Evolutionary conservation across 1,140 invertebrate genomes (phyloP).

Genomic region (Trichonephila clavipes): DNA sequence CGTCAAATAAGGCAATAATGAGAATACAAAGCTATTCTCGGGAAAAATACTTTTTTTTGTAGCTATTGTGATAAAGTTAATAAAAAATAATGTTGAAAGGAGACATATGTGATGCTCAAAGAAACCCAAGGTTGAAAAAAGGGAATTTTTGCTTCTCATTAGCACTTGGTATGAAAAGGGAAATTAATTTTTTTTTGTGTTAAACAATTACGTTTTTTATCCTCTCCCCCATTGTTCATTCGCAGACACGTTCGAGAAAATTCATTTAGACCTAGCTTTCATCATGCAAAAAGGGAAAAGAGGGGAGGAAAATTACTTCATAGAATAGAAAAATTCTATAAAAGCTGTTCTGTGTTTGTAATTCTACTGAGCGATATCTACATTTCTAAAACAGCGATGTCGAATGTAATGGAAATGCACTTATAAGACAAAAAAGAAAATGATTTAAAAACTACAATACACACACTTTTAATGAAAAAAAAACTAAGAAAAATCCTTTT

Average conservation of each 20-base stretch:
- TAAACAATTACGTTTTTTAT: constrained; percentile 7
- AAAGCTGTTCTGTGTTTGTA: background rate
- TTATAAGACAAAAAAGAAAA: background rate
- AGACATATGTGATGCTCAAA: background rate
- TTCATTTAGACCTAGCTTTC: background rate
- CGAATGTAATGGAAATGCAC: background rate
- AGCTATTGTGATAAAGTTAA: background rate
- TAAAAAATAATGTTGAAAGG: background rate
- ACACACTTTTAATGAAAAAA: too few species aligned
- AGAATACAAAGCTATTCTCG: background rate
- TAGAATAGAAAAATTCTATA: background rate
- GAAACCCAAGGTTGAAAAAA: background rate
- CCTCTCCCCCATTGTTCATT: background rate
- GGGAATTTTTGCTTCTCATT: background rate
- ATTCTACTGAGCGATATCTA: background rate
- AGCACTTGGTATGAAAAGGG: constrained; percentile 4
- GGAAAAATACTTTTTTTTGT: background rate
- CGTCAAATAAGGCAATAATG: constrained; percentile 9
- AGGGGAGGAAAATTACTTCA: background rate
- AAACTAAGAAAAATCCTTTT: too few species aligned
- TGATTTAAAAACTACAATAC: too few species aligned
- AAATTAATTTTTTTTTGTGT: constrained; percentile 39
- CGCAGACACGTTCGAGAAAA: background rate
- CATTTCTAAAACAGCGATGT: background rate
- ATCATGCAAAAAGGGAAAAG: background rate